phyloP scores from a whole-genome alignment of 2,113 vertebrate genomes.

The Neopipo cinnamomea region DNA sequence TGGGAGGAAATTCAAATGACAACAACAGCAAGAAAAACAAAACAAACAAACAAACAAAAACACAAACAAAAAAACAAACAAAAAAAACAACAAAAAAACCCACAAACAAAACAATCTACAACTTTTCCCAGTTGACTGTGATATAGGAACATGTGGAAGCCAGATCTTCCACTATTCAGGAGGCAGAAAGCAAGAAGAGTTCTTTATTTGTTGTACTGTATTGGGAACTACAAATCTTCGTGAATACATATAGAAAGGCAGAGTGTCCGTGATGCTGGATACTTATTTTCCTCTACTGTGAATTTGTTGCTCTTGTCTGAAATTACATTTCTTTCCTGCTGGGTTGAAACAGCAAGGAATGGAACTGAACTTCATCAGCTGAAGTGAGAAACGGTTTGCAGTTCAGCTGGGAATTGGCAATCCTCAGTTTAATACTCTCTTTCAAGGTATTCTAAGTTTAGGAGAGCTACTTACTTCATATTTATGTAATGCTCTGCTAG shows the following conservation, averaged over 20 bases:
- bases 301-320: background rate
- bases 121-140: background rate
- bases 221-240: background rate
- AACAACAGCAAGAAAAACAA: background rate
- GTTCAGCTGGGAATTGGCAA: slow-evolving; percentile 2
- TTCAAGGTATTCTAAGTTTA: background rate
- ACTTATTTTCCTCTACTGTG: background rate
- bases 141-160: background rate
- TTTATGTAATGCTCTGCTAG: background rate
- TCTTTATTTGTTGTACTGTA: background rate
- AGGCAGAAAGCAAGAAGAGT: background rate
- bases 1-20: background rate
- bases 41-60: too few species aligned
- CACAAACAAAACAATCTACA: background rate
- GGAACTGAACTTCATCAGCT: background rate
- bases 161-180: background rate
- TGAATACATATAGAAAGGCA: background rate
- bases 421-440: background rate
- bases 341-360: background rate
- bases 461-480: slow-evolving; percentile 6
- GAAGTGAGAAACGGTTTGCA: background rate
- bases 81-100: background rate
- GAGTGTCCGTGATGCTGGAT: background rate
- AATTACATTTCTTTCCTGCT: background rate
- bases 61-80: too few species aligned